phyloP scores from a whole-genome alignment of 2,113 vertebrate genomes.

The Neofelis nebulosa region DNA sequence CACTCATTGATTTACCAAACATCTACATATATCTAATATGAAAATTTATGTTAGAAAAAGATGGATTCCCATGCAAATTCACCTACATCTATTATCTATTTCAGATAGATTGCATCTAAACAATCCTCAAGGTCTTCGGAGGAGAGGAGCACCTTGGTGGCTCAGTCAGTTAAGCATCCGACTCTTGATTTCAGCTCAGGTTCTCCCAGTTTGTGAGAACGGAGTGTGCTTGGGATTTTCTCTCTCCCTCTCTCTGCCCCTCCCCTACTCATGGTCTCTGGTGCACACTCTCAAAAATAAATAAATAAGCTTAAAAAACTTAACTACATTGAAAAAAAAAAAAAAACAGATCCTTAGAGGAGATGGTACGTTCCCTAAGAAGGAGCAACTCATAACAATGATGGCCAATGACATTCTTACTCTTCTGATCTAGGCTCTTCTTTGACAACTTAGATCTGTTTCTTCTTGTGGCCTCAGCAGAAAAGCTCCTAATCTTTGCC shows the following conservation, averaged over 20 bases:
- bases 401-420: neutral
- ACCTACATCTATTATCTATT: neutral
- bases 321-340: no score
- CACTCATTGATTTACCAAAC: neutral
- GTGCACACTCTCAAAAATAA: no score
- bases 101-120: neutral
- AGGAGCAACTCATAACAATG: neutral
- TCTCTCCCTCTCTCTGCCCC: no score
- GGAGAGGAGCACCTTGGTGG: neutral
- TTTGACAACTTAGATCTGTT: neutral
- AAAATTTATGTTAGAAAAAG: neutral
- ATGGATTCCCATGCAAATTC: neutral
- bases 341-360: neutral
- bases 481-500: neutral
- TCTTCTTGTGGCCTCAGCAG: neutral
- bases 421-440: neutral
- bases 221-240: no score
- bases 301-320: no score
- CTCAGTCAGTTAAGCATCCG: no score
- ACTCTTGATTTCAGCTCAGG: no score
- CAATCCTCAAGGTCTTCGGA: neutral
- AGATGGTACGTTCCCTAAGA: neutral
- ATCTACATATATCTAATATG: neutral
- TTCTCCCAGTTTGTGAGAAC: no score
- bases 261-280: no score